A percentile compares a stretch with the other conserved stretches of the same genome.
Evolutionary conservation across 2,888 invertebrate species (phyloP).

Genomic region (Drosophila siamana): DNA sequence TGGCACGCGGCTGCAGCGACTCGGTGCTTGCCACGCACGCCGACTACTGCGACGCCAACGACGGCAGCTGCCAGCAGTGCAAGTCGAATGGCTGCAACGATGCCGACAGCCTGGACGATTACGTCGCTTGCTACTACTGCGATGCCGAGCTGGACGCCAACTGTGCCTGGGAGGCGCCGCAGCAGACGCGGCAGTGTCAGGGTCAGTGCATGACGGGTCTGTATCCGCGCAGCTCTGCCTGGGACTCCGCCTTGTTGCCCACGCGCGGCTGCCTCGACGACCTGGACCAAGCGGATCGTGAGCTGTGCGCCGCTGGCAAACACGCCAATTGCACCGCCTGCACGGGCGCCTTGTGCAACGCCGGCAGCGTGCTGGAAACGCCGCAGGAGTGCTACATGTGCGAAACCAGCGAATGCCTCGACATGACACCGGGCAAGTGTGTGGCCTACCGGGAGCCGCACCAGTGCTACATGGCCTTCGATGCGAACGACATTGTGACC

Average conservation of each 20-base stretch:
- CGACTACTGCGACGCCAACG: slow-evolving; percentile 71
- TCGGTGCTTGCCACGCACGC: slow-evolving; percentile 45
- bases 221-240: slow-evolving; percentile 71
- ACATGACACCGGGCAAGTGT: slow-evolving; percentile 52
- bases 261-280: slow-evolving; percentile 82
- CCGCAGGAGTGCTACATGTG: slow-evolving; percentile 78
- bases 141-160: slow-evolving; percentile 63
- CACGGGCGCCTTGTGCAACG: slow-evolving; percentile 66
- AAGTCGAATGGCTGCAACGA: slow-evolving; percentile 82
- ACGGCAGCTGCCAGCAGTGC: slow-evolving; percentile 69
- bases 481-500: slow-evolving; percentile 47
- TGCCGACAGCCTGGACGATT: slow-evolving; percentile 59
- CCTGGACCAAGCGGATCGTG: slow-evolving; percentile 69
- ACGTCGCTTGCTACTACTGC: slow-evolving; percentile 78
- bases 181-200: slow-evolving; percentile 71
- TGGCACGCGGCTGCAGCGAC: slow-evolving; percentile 81
- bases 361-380: slow-evolving; percentile 50
- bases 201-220: slow-evolving; percentile 78
- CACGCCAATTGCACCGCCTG: slow-evolving; percentile 70
- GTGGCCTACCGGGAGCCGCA: slow-evolving; percentile 68
- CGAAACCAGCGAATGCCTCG: slow-evolving; percentile 56
- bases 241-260: slow-evolving; percentile 74
- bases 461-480: slow-evolving; percentile 76
- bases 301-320: slow-evolving; percentile 59
- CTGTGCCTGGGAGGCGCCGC: slow-evolving; percentile 58